Evolutionary conservation across 2,113 vertebrate species (phyloP), one percentile per base, ranked within the genome.

Genomic region (Hipposideros armiger): DNA sequence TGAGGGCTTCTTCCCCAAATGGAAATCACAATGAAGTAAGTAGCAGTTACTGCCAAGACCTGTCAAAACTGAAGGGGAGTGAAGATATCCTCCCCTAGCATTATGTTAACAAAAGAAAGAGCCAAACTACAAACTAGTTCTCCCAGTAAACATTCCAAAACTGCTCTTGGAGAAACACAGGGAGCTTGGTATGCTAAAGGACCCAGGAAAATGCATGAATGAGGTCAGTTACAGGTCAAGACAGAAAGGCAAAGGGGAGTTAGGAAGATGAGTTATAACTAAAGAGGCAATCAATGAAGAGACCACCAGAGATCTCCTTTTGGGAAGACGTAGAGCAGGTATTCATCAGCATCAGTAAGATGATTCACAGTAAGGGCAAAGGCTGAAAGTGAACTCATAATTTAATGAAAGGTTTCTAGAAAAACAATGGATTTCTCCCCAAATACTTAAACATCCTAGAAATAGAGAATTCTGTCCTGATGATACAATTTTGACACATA

Each of bases 141-240:
- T 95, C 85, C 10, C 0, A n/a, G 82, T 92, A 96, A 97, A 96
- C 93, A 95, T 97, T 95, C 95, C 97, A 91, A n/a, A 91, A 83
- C 56, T 78, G 56, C 73, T 96, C 85, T 86, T 88, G 62, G 81
- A 94, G 89, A 94, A 96, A 96, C 69, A 73, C 62, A 28, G 45
- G 85, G 70, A 74, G n/a, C 2, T 40, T 64, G 62, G 87, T 67
- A 78, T 50, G 72, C 77, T 89, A 26, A 80, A 81, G 7, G 66
- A 36, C 60, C 45, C 62, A 76, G 84, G 87, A 86, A 78, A 94
- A 86, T 77, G 60, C 28, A 19, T 92, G 81, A 86, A 87, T 56
- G 74, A 96, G 95, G 95, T 92, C 93, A 95, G 11, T 42, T 30
- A 92, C 9, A 72, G 82, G 60, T 78, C 94, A 96, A 52, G 36